A percentile compares a stretch with the other conserved stretches of the same genome.
Conservation (phyloP, 2,797 vertebrate genomes). For the Xiphophorus birchmanni region DNA sequence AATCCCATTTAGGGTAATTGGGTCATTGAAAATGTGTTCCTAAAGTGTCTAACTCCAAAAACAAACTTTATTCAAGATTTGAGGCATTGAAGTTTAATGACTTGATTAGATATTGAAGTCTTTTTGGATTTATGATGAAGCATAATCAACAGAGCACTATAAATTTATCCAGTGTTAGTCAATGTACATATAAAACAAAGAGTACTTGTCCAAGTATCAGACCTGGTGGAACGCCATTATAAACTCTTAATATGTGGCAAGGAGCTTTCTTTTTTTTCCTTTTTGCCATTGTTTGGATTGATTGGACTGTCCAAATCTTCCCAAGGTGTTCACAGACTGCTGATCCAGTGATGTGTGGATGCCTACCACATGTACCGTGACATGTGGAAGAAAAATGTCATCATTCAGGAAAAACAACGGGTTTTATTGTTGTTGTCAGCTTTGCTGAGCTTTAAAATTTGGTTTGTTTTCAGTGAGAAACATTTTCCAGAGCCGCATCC, state of each 20-base stretch:
- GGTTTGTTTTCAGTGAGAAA: background rate
- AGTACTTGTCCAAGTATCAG: background rate
- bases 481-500: conserved; percentile 9
- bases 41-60: background rate
- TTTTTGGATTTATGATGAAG: background rate
- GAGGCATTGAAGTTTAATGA: background rate
- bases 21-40: background rate
- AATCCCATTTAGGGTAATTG: background rate
- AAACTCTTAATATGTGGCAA: background rate
- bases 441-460: background rate
- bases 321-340: background rate
- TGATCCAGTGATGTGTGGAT: background rate
- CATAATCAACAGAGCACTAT: background rate
- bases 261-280: background rate
- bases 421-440: background rate
- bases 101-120: background rate
- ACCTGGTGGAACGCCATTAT: background rate
- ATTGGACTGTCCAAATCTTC: background rate
- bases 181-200: background rate
- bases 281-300: background rate
- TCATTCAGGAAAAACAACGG: background rate
- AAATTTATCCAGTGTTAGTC: background rate
- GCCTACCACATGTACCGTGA: background rate
- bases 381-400: background rate
- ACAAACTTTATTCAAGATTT: background rate